A percentile compares a stretch with the other conserved stretches of the same genome.
Evolutionary conservation across 1,140 invertebrate genomes (phyloP).

Genomic region (Dreissena polymorpha): DNA sequence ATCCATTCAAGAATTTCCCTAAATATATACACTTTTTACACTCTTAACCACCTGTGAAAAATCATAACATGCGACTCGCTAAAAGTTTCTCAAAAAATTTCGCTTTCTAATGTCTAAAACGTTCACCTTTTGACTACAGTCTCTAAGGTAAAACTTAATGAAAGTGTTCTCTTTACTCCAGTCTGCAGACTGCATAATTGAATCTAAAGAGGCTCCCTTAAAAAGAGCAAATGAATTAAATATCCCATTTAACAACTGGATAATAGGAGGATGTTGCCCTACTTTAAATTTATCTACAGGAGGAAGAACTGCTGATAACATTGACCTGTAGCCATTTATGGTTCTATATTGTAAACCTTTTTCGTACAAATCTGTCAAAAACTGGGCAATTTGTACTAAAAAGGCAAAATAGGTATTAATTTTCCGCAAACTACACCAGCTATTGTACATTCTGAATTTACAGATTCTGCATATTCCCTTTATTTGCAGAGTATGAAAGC

Average conservation of each 20-base stretch:
- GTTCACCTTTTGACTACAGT: too few relatives aligned
- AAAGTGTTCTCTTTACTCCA: constrained; percentile 20
- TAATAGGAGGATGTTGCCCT: constrained; percentile 49
- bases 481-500: constrained; percentile 6
- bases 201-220: constrained; percentile 24
- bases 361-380: constrained; percentile 18
- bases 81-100: too few relatives aligned
- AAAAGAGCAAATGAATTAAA: constrained; percentile 45
- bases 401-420: constrained; percentile 36
- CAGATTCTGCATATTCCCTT: constrained; percentile 29
- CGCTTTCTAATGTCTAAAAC: too few relatives aligned
- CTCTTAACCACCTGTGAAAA: too few relatives aligned
- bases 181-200: constrained; percentile 10
- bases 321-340: constrained; percentile 48
- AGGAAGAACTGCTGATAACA: constrained; percentile 49
- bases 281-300: constrained; percentile 21
- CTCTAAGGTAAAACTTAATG: neutral
- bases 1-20: too few relatives aligned
- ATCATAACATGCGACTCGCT: too few relatives aligned
- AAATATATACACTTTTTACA: too few relatives aligned
- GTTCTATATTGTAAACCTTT: constrained; percentile 33
- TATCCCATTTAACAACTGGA: constrained; percentile 32
- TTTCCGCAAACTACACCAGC: constrained; percentile 51
- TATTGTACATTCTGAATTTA: constrained; percentile 38
- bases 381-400: constrained; percentile 34